These are phyloP conservation scores for Slavum lentiscoides DNA, from an alignment of 2,888 invertebrate genomes.

Conservation along the genomic window DNA sequence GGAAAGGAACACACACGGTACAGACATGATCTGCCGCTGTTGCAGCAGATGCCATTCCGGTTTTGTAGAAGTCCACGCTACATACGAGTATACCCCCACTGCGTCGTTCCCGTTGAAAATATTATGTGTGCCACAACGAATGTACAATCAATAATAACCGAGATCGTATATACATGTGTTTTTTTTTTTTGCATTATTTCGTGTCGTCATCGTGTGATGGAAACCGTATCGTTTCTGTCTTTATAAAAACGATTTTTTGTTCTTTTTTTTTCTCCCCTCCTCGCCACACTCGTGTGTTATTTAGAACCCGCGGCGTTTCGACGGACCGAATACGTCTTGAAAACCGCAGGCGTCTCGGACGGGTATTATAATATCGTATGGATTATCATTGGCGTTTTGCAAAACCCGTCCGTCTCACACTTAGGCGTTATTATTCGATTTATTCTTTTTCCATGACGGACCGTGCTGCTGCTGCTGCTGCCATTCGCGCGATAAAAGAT, in stretches of 20 bases:
- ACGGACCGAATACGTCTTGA: slow-evolving; percentile 21
- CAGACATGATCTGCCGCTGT: no score
- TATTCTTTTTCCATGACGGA: no score
- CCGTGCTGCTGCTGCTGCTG: no score
- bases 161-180: background rate
- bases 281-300: background rate
- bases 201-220: slow-evolving; percentile 8
- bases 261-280: background rate
- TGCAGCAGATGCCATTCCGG: slow-evolving; percentile 13
- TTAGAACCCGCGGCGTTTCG: slow-evolving; percentile 23
- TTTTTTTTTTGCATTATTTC: no score
- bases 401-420: no score
- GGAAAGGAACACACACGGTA: no score
- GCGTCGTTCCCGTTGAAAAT: slow-evolving; percentile 23
- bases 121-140: slow-evolving; percentile 36
- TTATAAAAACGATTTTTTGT: no score
- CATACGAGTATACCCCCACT: background rate
- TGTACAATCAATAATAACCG: slow-evolving; percentile 8
- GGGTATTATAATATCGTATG: no score
- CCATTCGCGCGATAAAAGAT: no score
- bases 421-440: no score
- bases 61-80: slow-evolving; percentile 35
- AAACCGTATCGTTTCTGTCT: slow-evolving; percentile 48
- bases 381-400: no score
- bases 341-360: slow-evolving; percentile 32